Conservation (phyloP, 2,113 vertebrate genomes). For the Setophaga kirtlandii region DNA sequence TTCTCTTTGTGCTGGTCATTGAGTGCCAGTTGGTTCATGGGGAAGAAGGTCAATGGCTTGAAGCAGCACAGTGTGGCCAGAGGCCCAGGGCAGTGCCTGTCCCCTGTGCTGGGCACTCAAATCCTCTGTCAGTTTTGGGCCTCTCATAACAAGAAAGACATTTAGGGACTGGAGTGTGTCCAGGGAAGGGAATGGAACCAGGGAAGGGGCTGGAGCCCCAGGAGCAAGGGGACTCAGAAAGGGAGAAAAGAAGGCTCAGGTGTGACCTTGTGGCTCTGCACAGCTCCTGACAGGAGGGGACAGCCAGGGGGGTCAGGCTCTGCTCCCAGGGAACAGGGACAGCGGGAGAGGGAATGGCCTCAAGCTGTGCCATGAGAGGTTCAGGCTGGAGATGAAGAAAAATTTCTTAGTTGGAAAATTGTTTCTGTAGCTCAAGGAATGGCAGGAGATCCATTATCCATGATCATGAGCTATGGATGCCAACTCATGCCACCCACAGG, state of each 20-base stretch:
- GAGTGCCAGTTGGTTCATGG: background rate
- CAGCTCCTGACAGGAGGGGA: background rate
- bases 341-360: rapidly evolving
- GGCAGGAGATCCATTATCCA: background rate
- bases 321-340: background rate
- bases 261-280: rapidly evolving
- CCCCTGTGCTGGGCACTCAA: background rate
- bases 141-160: background rate
- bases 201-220: background rate
- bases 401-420: background rate
- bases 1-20: background rate
- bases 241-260: background rate
- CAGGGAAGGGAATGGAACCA: background rate
- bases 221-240: too few relatives aligned
- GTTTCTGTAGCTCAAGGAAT: background rate
- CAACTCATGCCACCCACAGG: background rate
- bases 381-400: background rate
- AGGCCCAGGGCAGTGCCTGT: background rate
- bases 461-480: background rate
- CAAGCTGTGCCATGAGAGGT: background rate
- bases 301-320: rapidly evolving
- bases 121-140: background rate
- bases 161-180: background rate
- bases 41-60: background rate
- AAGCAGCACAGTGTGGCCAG: background rate